Percentiles rank a stretch among this genome's conserved stretches.
phyloP scores from a whole-genome alignment of 2,113 vertebrate species.

The Panthera leo region DNA sequence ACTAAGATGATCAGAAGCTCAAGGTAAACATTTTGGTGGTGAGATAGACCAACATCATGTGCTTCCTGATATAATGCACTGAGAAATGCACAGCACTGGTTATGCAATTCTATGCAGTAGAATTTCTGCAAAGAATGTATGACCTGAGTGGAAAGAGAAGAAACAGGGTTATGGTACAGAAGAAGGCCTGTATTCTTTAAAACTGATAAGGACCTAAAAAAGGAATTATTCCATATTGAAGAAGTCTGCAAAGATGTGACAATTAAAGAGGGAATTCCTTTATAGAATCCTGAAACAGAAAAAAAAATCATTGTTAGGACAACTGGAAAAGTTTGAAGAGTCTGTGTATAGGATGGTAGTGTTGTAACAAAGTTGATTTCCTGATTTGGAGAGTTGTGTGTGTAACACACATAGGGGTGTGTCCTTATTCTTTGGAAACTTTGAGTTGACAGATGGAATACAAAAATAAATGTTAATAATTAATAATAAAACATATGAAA shows the following conservation, averaged over 20 bases:
- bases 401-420: not conserved
- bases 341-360: not conserved
- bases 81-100: not conserved
- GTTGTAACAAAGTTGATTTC: not conserved
- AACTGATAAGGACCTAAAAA: not conserved
- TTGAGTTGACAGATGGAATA: not conserved
- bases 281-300: not conserved
- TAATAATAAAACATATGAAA: not conserved
- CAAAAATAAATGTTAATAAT: not conserved
- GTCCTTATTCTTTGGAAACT: not conserved
- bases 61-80: not conserved
- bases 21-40: not conserved
- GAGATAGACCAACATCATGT: not conserved
- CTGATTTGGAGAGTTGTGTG: not conserved
- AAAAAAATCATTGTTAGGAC: not conserved
- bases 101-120: not conserved
- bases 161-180: not conserved
- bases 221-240: not conserved
- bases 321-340: not conserved
- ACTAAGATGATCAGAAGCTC: not conserved
- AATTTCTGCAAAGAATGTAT: not conserved
- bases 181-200: slow-evolving; percentile 20
- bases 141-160: not conserved
- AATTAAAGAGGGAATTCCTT: not conserved
- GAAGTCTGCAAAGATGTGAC: not conserved